These are phyloP conservation scores for Periophthalmus modestus DNA, from an alignment of 2,113 vertebrate species.

Conservation along the genomic window DNA sequence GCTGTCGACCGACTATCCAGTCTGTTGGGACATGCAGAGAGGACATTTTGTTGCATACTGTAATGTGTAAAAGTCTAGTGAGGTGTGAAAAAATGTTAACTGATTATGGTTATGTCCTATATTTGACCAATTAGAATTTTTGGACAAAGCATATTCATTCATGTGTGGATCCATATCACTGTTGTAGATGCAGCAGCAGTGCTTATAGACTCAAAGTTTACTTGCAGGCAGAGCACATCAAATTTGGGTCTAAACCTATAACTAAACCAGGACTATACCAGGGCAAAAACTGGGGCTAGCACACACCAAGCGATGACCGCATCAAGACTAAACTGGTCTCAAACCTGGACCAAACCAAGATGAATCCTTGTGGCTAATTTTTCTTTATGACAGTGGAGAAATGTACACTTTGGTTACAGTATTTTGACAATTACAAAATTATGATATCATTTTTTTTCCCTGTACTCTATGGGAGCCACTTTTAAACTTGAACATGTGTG, in stretches of 20 bases:
- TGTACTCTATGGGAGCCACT: neutral
- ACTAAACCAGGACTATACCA: too few species aligned
- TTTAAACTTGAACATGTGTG: slow-evolving; percentile 13
- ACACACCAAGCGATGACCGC: too few species aligned
- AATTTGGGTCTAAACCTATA: too few species aligned
- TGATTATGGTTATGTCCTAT: neutral
- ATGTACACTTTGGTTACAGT: neutral
- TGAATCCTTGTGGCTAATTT: too few species aligned
- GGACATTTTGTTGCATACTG: slow-evolving; percentile 4
- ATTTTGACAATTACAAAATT: neutral
- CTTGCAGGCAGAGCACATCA: too few species aligned
- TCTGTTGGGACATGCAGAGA: slow-evolving; percentile 21
- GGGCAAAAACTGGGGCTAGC: too few species aligned
- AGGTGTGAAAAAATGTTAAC: neutral
- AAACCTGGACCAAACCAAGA: too few species aligned
- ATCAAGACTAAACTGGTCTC: too few species aligned
- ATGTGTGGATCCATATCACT: neutral
- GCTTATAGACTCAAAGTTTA: too few species aligned
- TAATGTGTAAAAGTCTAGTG: neutral
- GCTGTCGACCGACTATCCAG: slow-evolving; percentile 19
- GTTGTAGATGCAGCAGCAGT: too few species aligned
- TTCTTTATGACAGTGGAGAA: too few species aligned
- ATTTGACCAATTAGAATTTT: neutral
- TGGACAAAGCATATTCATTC: neutral
- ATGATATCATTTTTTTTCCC: neutral